These are phyloP conservation scores for Cantharis flavilabris DNA, from an alignment of 2,888 invertebrate genomes.

Conservation along the genomic window DNA sequence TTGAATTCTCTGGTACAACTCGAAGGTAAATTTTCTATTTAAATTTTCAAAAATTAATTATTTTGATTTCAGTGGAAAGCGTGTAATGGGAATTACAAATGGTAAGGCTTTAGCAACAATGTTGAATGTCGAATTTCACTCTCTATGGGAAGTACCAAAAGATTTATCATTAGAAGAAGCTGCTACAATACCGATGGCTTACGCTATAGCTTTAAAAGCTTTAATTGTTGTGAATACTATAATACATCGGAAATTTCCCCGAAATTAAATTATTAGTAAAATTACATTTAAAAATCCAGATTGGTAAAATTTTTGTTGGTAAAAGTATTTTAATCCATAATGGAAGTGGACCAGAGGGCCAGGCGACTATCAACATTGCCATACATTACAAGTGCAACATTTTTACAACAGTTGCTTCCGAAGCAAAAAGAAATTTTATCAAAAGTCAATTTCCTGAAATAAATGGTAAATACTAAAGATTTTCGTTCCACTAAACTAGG, in stretches of 20 bases:
- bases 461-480: conserved; percentile 34
- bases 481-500: conserved; percentile 29
- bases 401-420: conserved; percentile 72
- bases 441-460: conserved; percentile 58
- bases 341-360: conserved; percentile 74
- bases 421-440: conserved; percentile 68
- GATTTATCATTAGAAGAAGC: conserved; percentile 63
- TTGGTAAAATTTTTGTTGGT: conserved; percentile 38
- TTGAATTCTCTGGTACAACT: conserved; percentile 66
- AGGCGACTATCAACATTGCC: conserved; percentile 75
- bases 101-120: conserved; percentile 61
- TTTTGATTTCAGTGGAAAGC: conserved; percentile 63
- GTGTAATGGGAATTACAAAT: conserved; percentile 57
- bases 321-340: conserved; percentile 63
- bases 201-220: conserved; percentile 56
- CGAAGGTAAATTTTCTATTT: neutral
- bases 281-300: conserved; percentile 21
- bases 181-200: conserved; percentile 65
- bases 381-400: conserved; percentile 67
- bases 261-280: too few species aligned
- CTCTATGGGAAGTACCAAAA: conserved; percentile 60
- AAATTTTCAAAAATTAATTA: conserved; percentile 55
- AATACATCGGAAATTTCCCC: too few species aligned
- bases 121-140: conserved; percentile 55
- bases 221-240: conserved; percentile 41